Conservation (phyloP, 2,113 vertebrate species). For the Phaethon lepturus region DNA sequence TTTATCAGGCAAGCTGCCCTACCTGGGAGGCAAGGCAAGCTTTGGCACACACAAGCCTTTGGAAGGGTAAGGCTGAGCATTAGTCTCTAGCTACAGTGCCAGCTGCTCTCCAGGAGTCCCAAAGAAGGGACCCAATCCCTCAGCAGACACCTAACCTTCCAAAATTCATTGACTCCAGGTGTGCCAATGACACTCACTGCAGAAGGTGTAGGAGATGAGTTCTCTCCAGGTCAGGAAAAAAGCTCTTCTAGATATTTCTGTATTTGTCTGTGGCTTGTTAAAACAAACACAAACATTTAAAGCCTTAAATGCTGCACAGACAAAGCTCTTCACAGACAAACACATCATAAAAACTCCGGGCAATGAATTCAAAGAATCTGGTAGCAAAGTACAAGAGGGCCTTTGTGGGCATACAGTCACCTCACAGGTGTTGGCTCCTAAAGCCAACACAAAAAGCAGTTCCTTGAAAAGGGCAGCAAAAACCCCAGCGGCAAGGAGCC, state of each 20-base stretch:
- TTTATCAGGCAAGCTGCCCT: not conserved
- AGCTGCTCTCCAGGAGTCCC: not conserved
- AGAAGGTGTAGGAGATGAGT: not conserved
- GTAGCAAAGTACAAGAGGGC: not conserved
- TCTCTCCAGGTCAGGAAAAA: not conserved
- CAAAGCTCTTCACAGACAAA: not conserved
- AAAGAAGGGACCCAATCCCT: not conserved
- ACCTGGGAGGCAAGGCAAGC: not conserved
- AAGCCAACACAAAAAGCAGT: not conserved
- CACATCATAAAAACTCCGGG: not conserved
- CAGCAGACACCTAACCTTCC: fast-evolving
- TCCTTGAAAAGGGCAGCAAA: conserved; percentile 30
- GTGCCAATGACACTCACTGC: not conserved
- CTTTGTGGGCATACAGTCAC: not conserved
- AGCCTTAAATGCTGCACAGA: not conserved
- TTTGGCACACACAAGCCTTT: not conserved
- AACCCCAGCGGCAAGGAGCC: not conserved
- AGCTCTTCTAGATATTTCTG: not conserved
- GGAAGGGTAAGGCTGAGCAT: not conserved
- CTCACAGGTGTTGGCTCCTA: not conserved
- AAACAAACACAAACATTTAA: not conserved
- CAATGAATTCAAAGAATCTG: not conserved
- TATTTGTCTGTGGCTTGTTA: not conserved
- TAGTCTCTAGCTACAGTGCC: not conserved
- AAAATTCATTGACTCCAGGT: not conserved